Conservation (phyloP, 2,113 vertebrate genomes). For the Hucho hucho region DNA sequence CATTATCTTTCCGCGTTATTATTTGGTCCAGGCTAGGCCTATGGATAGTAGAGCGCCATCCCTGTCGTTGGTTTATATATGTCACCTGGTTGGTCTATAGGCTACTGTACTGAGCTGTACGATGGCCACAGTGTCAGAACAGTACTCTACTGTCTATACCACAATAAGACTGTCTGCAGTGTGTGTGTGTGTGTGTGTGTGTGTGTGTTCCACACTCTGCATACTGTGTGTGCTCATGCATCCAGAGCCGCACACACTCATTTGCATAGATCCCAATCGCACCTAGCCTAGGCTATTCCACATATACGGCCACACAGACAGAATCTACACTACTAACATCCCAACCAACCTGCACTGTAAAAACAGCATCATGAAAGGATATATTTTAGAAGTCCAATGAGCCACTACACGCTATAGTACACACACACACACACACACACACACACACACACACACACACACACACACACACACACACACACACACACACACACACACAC, state of each 20-base stretch:
- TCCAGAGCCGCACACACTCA: constrained; percentile 36
- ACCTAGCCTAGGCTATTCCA: constrained; percentile 42
- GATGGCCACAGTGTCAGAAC: constrained; percentile 30
- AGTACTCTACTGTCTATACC: constrained; percentile 57
- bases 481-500: not conserved
- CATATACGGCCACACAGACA: constrained; percentile 31
- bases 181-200: constrained; percentile 7
- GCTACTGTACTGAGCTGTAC: constrained; percentile 10
- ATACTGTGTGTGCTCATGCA: constrained; percentile 23
- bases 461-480: not conserved
- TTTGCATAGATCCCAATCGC: constrained; percentile 69
- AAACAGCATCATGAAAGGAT: constrained; percentile 11
- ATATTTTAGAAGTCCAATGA: not conserved
- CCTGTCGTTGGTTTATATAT: constrained; percentile 33
- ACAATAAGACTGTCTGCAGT: constrained; percentile 58
- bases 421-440: too few relatives aligned
- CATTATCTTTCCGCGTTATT: not conserved
- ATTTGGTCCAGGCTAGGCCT: constrained; percentile 30
- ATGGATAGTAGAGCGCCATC: constrained; percentile 34
- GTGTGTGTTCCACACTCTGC: constrained; percentile 4
- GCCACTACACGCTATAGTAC: too few relatives aligned
- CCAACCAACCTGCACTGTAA: constrained; percentile 42
- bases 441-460: too few relatives aligned
- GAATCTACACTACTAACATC: constrained; percentile 5
- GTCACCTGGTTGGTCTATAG: not conserved